Percentiles rank a stretch among this genome's conserved stretches.
Evolutionary conservation across 2,113 vertebrate genomes (phyloP).

Genomic region (Callipepla californica): DNA sequence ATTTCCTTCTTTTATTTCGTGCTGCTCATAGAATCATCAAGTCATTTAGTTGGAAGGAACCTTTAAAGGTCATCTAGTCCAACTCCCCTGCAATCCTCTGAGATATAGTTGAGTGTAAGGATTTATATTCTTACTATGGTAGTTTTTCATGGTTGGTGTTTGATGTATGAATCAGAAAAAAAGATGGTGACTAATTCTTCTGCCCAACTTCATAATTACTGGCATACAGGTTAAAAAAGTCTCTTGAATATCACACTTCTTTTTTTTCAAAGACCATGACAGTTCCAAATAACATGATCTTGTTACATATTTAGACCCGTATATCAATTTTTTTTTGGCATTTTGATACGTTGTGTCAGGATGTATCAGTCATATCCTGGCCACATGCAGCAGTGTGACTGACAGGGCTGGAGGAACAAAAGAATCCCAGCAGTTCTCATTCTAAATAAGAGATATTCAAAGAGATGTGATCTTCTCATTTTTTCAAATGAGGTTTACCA

Average conservation of each 20-base stretch:
- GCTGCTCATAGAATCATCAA: not conserved
- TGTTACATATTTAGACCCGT: not conserved
- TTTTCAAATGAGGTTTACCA: conserved; percentile 19
- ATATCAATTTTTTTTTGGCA: not conserved
- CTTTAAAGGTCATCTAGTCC: not conserved
- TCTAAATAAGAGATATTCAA: not conserved
- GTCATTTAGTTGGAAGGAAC: not conserved
- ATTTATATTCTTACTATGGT: not conserved
- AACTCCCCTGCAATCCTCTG: not conserved
- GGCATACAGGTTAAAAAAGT: not conserved
- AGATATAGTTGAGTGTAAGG: not conserved
- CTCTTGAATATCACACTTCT: not conserved
- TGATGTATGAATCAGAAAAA: not conserved
- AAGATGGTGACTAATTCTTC: not conserved
- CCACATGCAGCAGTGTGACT: not conserved
- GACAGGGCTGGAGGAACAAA: conserved; percentile 10
- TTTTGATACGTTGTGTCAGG: conserved; percentile 29
- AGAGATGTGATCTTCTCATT: not conserved
- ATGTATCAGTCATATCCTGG: not conserved
- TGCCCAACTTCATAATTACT: not conserved
- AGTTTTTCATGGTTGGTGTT: not conserved
- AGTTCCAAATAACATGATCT: not conserved
- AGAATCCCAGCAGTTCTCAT: not conserved
- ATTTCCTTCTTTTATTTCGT: not conserved
- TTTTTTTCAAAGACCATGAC: not conserved